Evolutionary conservation across 1,140 invertebrate species (phyloP), one percentile per base, ranked within the genome.

Genomic region (Drosophila tsacasi): DNA sequence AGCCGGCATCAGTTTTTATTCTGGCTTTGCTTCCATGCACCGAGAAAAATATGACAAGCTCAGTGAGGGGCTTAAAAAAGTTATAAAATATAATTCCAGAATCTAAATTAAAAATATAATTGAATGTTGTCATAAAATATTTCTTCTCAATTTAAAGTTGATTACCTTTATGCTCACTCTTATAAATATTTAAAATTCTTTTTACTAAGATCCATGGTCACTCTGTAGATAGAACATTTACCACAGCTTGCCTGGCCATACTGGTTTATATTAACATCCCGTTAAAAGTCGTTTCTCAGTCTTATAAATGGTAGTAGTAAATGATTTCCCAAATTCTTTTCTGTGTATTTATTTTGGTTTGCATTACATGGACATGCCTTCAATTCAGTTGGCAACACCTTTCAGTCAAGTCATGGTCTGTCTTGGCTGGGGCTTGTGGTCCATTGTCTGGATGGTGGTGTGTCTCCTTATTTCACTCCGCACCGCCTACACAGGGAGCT

Each of bases 361-460:
- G 83, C 83, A 87, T 87, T 87, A 89, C 83, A 87, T 89, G 75
- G 76, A 79, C 76, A 79, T 79, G 76, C 60, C 78, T 79, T 80
- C 59, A 75, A 59, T 75, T 81, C 77, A 55, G 62, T 89, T 90
- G 81, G 85, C 85, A 90, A 90, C 85, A 90, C 85, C 85, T 90
- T 90, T 90, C 85, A 90, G 85, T 89, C 85, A 85, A 79, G 81
- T 81, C 81, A 84, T 69, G 73, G 65, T 69, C 71, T 81, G 76
- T 55, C 77, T 72, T 54, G 64, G 63, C 30, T 49, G 62, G 59
- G 47, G 15, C 23, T 35, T 69, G 64, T 46, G 66, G 62, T 63
- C 67, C 75, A 82, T 86, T 82, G 79, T 86, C 62, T 77, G 75
- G 30, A 68, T 63, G 47, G 57, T 69, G 58, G 55, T 42, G 60